Evolutionary conservation across 2,113 vertebrate genomes (phyloP), one percentile per base, ranked within the genome.

Genomic region (Burhinus oedicnemus): DNA sequence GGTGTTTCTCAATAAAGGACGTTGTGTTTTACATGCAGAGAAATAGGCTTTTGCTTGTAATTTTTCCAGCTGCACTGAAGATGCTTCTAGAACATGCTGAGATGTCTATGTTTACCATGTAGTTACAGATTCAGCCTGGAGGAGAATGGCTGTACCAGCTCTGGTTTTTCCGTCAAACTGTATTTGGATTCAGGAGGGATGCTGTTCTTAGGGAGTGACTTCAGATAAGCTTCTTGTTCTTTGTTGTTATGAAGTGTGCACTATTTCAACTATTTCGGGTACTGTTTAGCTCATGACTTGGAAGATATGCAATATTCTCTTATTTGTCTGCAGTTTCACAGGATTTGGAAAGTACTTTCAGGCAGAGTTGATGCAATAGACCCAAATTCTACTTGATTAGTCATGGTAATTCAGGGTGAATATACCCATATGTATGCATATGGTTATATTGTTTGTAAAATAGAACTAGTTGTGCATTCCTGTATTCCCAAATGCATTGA

Each of bases 101-200:
- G 12, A 19, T 52, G 7, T 79, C 8, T 45, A 0, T 1, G 0
- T 40, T 47, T 90, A 15, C 49, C 2, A 1, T 15, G 4, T 68
- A 49, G 16, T 64, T 71, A 61, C 8, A 77, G 27, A 58, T 52
- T 87, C 16, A 23, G 2, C 42, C 12, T 2, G 2, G 36, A 65
- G 16, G 4, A 81, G 11, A 62, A 22, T 68, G 34, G 7, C 15
- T 83, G 32, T 49, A 57, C 23, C 54, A 74, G 36, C 13, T 70
- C 38, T 92, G 7, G 6, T 75, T 86, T 80, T 81, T 12, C 15
- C 2, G 16, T 47, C 6, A 49, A 49, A 68, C 15, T 69, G 1
- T 68, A 4, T 40, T 80, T 74, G 90, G 21, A 3, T 64, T 62
- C 8, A 12, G 15, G 54, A 44, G 27, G 2, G 69, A 8, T 11